Evolutionary conservation across 2,113 vertebrate genomes (phyloP).

Genomic region (Pseudonaja textilis): DNA sequence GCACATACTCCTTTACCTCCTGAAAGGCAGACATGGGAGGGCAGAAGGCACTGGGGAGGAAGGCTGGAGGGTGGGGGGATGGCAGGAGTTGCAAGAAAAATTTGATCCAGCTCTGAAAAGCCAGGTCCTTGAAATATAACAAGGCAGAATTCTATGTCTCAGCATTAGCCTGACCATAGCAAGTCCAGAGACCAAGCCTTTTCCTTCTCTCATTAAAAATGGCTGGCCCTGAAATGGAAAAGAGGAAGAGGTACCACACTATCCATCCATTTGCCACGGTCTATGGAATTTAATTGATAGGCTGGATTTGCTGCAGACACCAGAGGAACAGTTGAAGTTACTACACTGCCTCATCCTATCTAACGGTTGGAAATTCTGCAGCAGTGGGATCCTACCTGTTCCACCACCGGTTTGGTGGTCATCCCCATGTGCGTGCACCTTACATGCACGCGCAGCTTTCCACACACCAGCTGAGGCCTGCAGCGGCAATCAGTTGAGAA

Average conservation of each 20-base stretch:
- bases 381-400: too few relatives aligned
- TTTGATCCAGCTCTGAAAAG: background rate
- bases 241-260: background rate
- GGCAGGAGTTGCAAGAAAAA: background rate
- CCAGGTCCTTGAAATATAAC: background rate
- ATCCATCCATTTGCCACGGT: background rate
- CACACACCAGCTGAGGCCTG: too few relatives aligned
- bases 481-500: too few relatives aligned
- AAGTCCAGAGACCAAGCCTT: background rate
- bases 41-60: background rate
- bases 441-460: too few relatives aligned
- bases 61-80: background rate
- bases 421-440: too few relatives aligned
- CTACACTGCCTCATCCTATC: background rate
- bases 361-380: background rate
- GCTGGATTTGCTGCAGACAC: background rate
- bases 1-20: background rate
- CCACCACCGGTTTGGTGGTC: too few relatives aligned
- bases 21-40: background rate
- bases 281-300: background rate
- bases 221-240: background rate
- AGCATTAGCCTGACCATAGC: background rate
- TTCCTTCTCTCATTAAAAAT: background rate
- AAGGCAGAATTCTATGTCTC: background rate
- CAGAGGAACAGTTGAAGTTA: background rate